Base-by-base conservation (phyloP, 2,888 invertebrate species). In the Erannis defoliaria region DNA sequence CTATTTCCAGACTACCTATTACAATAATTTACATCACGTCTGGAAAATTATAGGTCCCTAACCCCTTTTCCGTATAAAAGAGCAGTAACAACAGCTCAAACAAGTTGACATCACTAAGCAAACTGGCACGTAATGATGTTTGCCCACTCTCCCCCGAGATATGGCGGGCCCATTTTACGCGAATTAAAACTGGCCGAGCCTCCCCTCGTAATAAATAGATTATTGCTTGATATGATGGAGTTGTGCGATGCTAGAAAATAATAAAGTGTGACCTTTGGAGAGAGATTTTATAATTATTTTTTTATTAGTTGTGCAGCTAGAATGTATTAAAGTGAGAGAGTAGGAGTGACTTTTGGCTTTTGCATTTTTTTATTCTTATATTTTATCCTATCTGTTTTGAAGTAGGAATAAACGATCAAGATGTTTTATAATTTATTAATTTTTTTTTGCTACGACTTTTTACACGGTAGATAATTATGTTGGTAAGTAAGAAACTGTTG, bases 101-200 rank as follows among this genome's bases (percentile, higher is more conserved):
- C 69, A 50, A 72, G 75, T 77, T 77, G 77, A 81, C 81, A 67
- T 71, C 72, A 71, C 70, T 64, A 26, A 58, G 60, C 70, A 76
- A 73, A 74, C 72, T 14, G 62, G 75, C 73, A 68, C 67, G 77
- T 89, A 89, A 89, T 81, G 83, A 88, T 89, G 85, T 90, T 89
- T 89, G 77, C 82, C 76, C 78, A 67, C 76, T 81, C 85, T 90
- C 90, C 90, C 89, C 78, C 73, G 90, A 89, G 90, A 90, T 84
- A 75, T 75, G 75, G 74, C 74, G 55, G 33, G 59, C 66, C 80
- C 84, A 82, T 90, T 90, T 90, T 89, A 90, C 84, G 83, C 81
- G 85, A 89, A 90, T 89, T 90, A 89, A 86, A 88, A 85, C 75
- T 53, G 42, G 68, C 76, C 76, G 66, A 62, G 55, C 70, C 76